These are phyloP conservation scores for Oncorhynchus gorbuscha DNA, from an alignment of 2,113 vertebrate species.

Conservation along the genomic window DNA sequence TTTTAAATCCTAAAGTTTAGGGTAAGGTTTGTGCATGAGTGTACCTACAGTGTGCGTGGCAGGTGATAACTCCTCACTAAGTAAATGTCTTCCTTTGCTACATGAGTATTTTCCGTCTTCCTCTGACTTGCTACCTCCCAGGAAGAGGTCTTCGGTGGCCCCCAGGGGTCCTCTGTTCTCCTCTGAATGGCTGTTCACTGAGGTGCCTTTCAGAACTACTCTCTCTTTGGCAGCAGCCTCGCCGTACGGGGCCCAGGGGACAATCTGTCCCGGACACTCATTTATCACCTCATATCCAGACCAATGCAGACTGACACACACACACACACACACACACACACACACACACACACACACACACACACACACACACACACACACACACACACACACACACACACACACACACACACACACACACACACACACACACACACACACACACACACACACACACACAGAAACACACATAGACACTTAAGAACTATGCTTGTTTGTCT, in stretches of 20 bases:
- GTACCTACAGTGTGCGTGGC: slow-evolving; percentile 1
- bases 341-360: slow-evolving; percentile 31
- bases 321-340: slow-evolving; percentile 40
- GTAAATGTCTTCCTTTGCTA: background rate
- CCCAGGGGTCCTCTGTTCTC: slow-evolving; percentile 54
- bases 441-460: background rate
- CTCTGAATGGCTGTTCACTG: slow-evolving; percentile 39
- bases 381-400: slow-evolving; percentile 48
- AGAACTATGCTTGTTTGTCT: slow-evolving; percentile 48
- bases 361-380: too few relatives aligned
- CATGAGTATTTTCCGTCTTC: slow-evolving; percentile 22
- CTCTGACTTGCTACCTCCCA: slow-evolving; percentile 57
- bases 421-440: background rate
- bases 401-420: slow-evolving; percentile 31
- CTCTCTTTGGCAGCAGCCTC: slow-evolving; percentile 58
- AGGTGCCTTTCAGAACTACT: slow-evolving; percentile 68
- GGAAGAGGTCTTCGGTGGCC: slow-evolving; percentile 58
- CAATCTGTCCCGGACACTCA: slow-evolving; percentile 57
- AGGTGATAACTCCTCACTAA: slow-evolving; percentile 31
- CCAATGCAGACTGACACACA: slow-evolving; percentile 59
- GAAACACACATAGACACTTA: slow-evolving; percentile 36
- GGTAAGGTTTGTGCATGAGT: background rate
- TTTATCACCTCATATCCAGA: slow-evolving; percentile 67
- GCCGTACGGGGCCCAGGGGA: slow-evolving; percentile 69
- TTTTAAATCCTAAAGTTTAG: too few relatives aligned